Evolutionary conservation across 1,140 invertebrate species (phyloP).

Genomic region (Drosophila kanapiae): DNA sequence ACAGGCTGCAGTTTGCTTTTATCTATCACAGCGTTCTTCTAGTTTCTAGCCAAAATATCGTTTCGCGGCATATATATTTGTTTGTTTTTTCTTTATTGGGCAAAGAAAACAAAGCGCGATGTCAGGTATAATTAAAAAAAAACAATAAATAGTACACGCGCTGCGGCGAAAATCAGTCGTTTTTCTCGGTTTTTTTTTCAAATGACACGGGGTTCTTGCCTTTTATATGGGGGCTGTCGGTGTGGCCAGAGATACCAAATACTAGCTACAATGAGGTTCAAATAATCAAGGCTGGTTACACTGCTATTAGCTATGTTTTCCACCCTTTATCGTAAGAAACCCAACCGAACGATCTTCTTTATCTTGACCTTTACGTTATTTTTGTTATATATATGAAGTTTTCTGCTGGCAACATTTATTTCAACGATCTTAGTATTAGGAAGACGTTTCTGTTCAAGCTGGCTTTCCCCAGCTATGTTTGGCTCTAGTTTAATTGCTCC

Average conservation of each 20-base stretch:
- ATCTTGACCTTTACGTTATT: too few relatives aligned
- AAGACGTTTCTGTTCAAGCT: too few relatives aligned
- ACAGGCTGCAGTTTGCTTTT: background rate
- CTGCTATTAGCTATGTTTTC: too few relatives aligned
- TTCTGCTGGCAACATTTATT: too few relatives aligned
- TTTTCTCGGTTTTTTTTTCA: background rate
- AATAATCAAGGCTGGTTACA: too few relatives aligned
- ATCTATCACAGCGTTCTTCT: constrained; percentile 1
- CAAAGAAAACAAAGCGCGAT: constrained; percentile 8
- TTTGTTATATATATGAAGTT: too few relatives aligned
- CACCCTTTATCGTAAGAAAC: too few relatives aligned
- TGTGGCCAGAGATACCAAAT: background rate
- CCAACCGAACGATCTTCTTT: too few relatives aligned
- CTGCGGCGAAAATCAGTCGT: constrained; percentile 1
- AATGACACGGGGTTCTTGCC: background rate
- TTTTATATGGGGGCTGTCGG: background rate
- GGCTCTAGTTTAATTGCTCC: too few relatives aligned
- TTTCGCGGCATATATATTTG: background rate
- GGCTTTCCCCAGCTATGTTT: too few relatives aligned
- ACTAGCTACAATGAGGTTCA: too few relatives aligned
- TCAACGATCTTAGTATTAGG: too few relatives aligned
- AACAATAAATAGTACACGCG: constrained; percentile 9
- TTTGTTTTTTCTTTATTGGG: background rate
- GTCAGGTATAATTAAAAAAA: constrained; percentile 15
- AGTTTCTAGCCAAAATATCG: background rate